Base-by-base conservation (phyloP, 2,888 invertebrate genomes). In the Ormyrus pomaceus region DNA sequence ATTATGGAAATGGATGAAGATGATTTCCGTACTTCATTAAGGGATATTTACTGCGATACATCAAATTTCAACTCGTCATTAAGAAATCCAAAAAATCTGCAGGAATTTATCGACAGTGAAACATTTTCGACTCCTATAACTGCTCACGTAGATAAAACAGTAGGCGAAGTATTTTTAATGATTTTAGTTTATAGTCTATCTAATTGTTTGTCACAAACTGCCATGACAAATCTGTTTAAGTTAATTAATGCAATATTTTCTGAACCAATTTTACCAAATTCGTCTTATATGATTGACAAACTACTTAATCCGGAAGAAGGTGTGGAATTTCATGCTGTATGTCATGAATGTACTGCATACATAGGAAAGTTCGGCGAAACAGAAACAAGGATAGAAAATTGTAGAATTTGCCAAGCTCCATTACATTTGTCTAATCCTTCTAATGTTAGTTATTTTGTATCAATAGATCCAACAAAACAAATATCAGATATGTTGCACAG, bases 261-360 rank as follows among this genome's bases (percentile, higher is more conserved):
- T 45, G 45, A 45, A 45, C 10, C 61, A 46, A 62, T 5, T 9
- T 19, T 19, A 19, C 1, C 19, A 19, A 19, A 19, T 19, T 19
- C 19, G 19, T 19, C 19, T 19, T 62, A 62, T 19, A 2, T 45
- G 9, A 46, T 62, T 45, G 61, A 62, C 46, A 62, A 62, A 62
- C 46, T 62, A 62, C 46, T 62, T 10, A 19, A 62, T 62, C 11
- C 61, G 9, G 5, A 7, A 6, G 61, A 62, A 10, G 46, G 4
- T 10, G 19, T 11, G 11, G 61, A 62, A 62, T 62, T 62, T 45
- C 61, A 62, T 46, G 61, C 61, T 62, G 61, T 62, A 19, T 46
- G 61, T 46, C 46, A 45, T 5, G 46, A 46, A 11, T 56, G 10
- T 56, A 10, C n/a, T 9, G 11, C 56, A 10, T 56, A 56, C 11